Evolutionary conservation across 2,797 vertebrate species (phyloP).

Genomic region (Hirundo rustica): DNA sequence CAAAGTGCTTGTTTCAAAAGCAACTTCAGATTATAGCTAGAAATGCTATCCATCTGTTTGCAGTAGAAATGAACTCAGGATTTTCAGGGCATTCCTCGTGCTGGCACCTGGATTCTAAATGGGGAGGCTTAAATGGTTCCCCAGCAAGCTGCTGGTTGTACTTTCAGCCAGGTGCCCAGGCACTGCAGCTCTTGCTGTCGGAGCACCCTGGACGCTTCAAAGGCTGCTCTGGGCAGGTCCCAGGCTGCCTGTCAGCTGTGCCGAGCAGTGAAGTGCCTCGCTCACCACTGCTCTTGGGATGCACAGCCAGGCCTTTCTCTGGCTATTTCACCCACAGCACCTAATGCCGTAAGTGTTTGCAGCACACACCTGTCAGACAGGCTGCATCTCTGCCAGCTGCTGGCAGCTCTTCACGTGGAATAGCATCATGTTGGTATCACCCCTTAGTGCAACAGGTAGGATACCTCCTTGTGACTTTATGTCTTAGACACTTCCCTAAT

Average conservation of each 20-base stretch:
- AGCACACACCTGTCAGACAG: background rate
- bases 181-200: fast-evolving
- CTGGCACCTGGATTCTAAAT: background rate
- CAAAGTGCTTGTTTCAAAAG: background rate
- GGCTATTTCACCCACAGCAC: fast-evolving
- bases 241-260: background rate
- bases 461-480: background rate
- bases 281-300: fast-evolving
- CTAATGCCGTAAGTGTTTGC: fast-evolving
- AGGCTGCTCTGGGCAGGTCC: background rate
- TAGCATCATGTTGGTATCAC: background rate
- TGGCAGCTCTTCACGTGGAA: background rate
- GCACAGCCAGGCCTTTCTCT: fast-evolving
- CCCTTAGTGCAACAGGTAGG: background rate
- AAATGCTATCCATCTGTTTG: background rate
- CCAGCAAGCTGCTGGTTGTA: background rate
- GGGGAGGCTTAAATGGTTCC: background rate
- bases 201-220: fast-evolving
- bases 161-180: background rate
- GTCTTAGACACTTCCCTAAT: background rate
- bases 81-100: background rate
- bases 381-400: background rate
- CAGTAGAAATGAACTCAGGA: background rate
- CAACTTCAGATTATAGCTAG: background rate
- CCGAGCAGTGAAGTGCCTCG: fast-evolving